A percentile compares a stretch with the other conserved stretches of the same genome.
Evolutionary conservation across 2,888 invertebrate species (phyloP).

Genomic region (Thera obeliscata): DNA sequence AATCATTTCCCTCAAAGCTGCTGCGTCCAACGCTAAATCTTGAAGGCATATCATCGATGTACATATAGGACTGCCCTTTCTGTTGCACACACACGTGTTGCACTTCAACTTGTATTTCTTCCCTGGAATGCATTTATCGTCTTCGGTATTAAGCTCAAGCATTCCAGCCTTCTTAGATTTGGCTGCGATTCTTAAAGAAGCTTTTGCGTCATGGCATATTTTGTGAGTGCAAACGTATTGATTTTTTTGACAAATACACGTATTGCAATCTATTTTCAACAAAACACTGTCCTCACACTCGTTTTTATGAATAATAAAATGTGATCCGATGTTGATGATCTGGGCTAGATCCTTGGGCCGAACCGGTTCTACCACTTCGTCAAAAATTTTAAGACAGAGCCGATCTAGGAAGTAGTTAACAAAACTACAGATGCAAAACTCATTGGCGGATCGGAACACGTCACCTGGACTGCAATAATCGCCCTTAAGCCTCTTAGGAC

Average conservation of each 20-base stretch:
- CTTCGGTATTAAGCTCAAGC: conserved; percentile 42
- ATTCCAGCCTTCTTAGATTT: conserved; percentile 24
- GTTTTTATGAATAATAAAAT: conserved; percentile 33
- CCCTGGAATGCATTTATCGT: conserved; percentile 51
- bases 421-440: conserved; percentile 62
- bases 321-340: conserved; percentile 41
- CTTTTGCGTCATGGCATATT: conserved; percentile 3
- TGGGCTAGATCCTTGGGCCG: conserved; percentile 33
- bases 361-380: conserved; percentile 46
- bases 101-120: conserved; percentile 56
- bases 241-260: conserved; percentile 49
- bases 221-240: conserved; percentile 39
- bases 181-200: conserved; percentile 24
- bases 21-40: conserved; percentile 43
- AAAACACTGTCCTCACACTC: conserved; percentile 26
- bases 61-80: conserved; percentile 46
- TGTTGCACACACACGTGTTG: conserved; percentile 58
- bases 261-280: conserved; percentile 55
- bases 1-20: conserved; percentile 17
- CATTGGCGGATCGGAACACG: conserved; percentile 45
- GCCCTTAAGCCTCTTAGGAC: conserved; percentile 48
- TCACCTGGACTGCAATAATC: conserved; percentile 57
- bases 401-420: conserved; percentile 57
- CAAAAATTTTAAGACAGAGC: conserved; percentile 50
- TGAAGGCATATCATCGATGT: conserved; percentile 60